These are phyloP conservation scores for Chroicocephalus ridibundus DNA, from an alignment of 2,113 vertebrate genomes.

Conservation along the genomic window DNA sequence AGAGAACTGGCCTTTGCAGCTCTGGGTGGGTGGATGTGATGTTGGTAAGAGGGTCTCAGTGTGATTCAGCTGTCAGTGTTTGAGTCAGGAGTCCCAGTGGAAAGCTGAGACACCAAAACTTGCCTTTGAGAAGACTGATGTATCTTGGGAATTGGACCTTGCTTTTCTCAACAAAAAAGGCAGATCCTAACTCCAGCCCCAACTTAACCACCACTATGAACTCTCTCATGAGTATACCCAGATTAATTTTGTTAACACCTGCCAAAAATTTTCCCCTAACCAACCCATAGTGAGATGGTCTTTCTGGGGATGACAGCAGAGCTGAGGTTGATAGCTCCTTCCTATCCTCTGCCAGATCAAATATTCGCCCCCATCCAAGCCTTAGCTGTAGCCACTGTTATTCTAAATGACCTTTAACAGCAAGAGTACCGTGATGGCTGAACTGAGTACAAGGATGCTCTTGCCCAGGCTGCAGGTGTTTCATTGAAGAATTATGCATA, in stretches of 20 bases:
- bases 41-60: neutral
- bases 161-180: neutral
- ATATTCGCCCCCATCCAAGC: neutral
- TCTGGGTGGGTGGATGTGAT: neutral
- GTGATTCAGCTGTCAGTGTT: neutral
- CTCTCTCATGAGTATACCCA: neutral
- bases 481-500: neutral
- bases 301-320: neutral
- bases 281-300: fast-evolving
- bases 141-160: neutral
- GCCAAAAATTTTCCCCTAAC: neutral
- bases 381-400: neutral
- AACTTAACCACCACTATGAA: neutral
- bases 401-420: neutral
- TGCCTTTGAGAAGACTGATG: neutral
- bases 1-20: neutral
- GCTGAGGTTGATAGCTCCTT: neutral
- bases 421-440: fast-evolving
- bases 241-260: neutral
- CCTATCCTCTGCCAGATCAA: neutral
- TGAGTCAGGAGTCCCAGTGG: neutral
- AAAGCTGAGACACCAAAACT: neutral
- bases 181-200: neutral
- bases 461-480: neutral
- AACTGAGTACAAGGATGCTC: neutral